Base-by-base conservation (phyloP, 2,888 invertebrate genomes). In the Neria commutata region DNA sequence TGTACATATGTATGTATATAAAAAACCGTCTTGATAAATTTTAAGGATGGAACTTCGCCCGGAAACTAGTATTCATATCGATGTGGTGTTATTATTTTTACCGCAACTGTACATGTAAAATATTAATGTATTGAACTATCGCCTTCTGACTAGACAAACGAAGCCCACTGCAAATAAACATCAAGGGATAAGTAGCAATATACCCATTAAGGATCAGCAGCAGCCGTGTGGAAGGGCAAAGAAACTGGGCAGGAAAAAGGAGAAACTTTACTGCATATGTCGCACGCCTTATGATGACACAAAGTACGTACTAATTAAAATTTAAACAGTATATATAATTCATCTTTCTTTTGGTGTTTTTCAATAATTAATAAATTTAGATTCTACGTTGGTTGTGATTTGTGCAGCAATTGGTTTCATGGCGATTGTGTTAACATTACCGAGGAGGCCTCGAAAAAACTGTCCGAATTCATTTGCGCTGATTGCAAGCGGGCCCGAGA, bases 351-450 rank as follows among this genome's bases (percentile, higher is more conserved):
- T n/a, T n/a, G n/a, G n/a, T n/a, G n/a, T n/a, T 16, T 42, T 10
- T 42, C 5, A 42, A 10, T 42, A 29, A 3, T 17, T 37, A 47
- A 23, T 56, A 55, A 49, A 69, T 76, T 17, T 74, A 94, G 93
- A 80, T 98, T 98, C 82, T 98, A 98, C 83, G 94, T 99, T 66
- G 96, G 95, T 60, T 99, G 99, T 83, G 97, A 98, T 83, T 85
- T 95, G 74, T 99, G 98, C 82, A 94, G 93, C 75, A 96, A 97
- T 82, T 98, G 98, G 98, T 98, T 95, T 86, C 99, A 99, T 79
- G 97, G 97, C 1, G 92, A 92, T 69, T 99, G 99, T 80, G 95
- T 98, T 11, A 92, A 91, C 46, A 92, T 98, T 61, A 92, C 93
- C 0, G 95, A 97, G 81, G 91, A 92, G 78, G 91, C 91, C 85